phyloP scores from a whole-genome alignment of 30 jellyfish, hydroid and myxozoan genomes.

The Pelagia noctiluca region DNA sequence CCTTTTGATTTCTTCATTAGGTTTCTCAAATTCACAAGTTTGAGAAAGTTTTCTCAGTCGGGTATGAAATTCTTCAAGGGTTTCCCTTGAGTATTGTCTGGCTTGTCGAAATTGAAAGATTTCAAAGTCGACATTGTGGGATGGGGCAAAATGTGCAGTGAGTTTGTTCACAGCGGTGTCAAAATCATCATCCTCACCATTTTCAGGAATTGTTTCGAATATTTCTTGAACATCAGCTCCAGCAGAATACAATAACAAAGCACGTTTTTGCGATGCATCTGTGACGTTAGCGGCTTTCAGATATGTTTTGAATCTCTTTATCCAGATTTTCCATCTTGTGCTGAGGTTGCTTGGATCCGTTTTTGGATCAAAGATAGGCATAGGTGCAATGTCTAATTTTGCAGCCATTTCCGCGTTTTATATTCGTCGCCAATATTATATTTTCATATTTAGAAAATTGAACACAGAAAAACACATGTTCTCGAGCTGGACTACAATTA shows the following conservation, averaged over 20 bases:
- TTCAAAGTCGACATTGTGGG: conserved; percentile 20
- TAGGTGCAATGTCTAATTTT: conserved; percentile 1
- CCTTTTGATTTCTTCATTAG: conserved; percentile 17
- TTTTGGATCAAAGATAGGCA: conserved; percentile 2
- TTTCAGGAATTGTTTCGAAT: too few relatives aligned
- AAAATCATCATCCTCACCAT: too few relatives aligned
- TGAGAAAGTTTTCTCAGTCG: too few relatives aligned
- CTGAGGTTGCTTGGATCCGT: conserved; percentile 20
- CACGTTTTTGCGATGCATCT: conserved; percentile 40
- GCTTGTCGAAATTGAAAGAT: too few relatives aligned
- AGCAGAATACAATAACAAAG: conserved; percentile 17
- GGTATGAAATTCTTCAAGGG: too few relatives aligned
- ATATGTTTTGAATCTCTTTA: conserved; percentile 15
- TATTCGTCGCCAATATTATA: too few relatives aligned
- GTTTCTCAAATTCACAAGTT: conserved; percentile 5
- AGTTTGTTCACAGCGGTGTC: conserved; percentile 24
- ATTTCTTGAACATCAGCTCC: too few relatives aligned
- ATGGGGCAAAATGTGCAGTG: conserved; percentile 13
- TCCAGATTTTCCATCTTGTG: conserved; percentile 40
- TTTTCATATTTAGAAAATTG: too few relatives aligned
- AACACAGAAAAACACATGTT: too few relatives aligned
- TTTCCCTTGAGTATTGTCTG: too few relatives aligned
- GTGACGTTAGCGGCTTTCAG: conserved; percentile 20
- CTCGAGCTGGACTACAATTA: too few relatives aligned
- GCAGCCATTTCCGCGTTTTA: too few relatives aligned